Evolutionary conservation across 2,888 invertebrate species (phyloP).

Genomic region (Meta bourneti): DNA sequence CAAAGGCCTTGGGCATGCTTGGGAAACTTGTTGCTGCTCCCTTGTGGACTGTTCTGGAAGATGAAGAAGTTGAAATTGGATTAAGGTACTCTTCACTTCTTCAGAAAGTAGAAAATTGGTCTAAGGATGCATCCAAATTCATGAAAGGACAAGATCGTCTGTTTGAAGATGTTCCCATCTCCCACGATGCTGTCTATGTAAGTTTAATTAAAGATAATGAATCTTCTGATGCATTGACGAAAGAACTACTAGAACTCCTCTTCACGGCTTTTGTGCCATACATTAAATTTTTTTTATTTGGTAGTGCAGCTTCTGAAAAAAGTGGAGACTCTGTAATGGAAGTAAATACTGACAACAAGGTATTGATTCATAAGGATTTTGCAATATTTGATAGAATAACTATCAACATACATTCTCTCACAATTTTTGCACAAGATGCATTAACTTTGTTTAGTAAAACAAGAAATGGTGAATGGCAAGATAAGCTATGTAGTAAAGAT

Average conservation of each 20-base stretch:
- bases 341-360: slow-evolving; percentile 14
- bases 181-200: slow-evolving; percentile 75
- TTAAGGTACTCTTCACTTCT: slow-evolving; percentile 54
- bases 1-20: slow-evolving; percentile 63
- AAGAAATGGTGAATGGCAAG: slow-evolving; percentile 70
- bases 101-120: slow-evolving; percentile 65
- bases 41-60: slow-evolving; percentile 73
- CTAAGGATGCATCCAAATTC: slow-evolving; percentile 72
- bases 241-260: slow-evolving; percentile 65
- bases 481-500: slow-evolving; percentile 62
- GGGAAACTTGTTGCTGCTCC: slow-evolving; percentile 72
- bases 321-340: slow-evolving; percentile 58
- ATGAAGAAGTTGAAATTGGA: slow-evolving; percentile 66
- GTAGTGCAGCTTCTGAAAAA: slow-evolving; percentile 29
- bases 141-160: slow-evolving; percentile 74
- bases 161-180: slow-evolving; percentile 74
- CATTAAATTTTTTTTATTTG: slow-evolving; percentile 50
- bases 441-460: slow-evolving; percentile 59
- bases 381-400: slow-evolving; percentile 69
- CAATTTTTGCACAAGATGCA: slow-evolving; percentile 67
- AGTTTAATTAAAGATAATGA: slow-evolving; percentile 74
- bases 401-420: slow-evolving; percentile 61
- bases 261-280: slow-evolving; percentile 71
- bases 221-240: slow-evolving; percentile 64
- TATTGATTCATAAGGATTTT: slow-evolving; percentile 63